Conservation (phyloP, 2,113 vertebrate genomes). For the Clarias batrachus region DNA sequence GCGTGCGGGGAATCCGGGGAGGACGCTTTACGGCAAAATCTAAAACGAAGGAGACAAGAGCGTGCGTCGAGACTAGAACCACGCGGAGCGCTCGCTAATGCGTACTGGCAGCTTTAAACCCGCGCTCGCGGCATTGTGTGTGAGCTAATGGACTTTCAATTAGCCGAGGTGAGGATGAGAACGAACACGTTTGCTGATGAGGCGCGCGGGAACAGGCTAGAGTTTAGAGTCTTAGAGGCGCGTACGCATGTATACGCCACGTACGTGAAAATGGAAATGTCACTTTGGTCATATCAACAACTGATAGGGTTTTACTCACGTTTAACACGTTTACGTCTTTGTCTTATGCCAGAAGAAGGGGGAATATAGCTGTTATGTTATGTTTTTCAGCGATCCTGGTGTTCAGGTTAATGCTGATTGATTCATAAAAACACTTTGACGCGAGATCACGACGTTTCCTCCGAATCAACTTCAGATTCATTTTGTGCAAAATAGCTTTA, state of each 20-base stretch:
- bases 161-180: not conserved
- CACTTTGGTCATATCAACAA: not conserved
- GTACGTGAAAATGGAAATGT: not conserved
- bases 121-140: constrained; percentile 49
- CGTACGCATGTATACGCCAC: not conserved
- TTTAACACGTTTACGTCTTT: not conserved
- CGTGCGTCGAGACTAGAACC: constrained; percentile 78
- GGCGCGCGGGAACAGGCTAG: not conserved
- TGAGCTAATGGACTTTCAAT: constrained; percentile 5
- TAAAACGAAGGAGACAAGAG: constrained; percentile 86
- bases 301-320: not conserved
- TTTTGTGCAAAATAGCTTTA: not conserved
- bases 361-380: not conserved
- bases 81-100: constrained; percentile 81
- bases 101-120: constrained; percentile 85
- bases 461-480: not conserved
- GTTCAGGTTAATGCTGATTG: not conserved
- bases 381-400: not conserved
- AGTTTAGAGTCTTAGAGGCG: too few species aligned
- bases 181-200: not conserved
- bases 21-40: constrained; percentile 78
- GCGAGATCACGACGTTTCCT: not conserved
- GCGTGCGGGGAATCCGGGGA: constrained; percentile 79
- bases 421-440: not conserved
- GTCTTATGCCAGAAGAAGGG: not conserved